Base-by-base conservation (phyloP, 92 coral and sea anemone genomes). In the Phenganax subtilis region DNA sequence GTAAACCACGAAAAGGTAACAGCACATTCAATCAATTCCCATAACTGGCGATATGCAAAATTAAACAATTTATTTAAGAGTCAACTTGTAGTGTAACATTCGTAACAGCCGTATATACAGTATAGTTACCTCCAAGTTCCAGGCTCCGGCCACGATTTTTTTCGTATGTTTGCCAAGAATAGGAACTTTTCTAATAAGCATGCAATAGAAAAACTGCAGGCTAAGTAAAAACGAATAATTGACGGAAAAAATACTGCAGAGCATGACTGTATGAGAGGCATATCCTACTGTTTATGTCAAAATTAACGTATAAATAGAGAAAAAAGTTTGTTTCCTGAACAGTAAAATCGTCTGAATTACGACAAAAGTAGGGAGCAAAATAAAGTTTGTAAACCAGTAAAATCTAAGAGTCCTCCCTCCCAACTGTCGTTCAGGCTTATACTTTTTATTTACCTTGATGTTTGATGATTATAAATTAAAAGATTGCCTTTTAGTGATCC, bases 81-180 rank as follows among this genome's bases (percentile, higher is more conserved):
- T 55, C 17, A 3, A 37, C 3, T 15, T 25, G 17, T 30, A 28
- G 15, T 10, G n/a, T 17, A 9, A 71, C 3, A 44, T n/a, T 11
- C 15, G 9, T 51, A 53, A 53, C 12, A 15, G 10, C 20, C 10
- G 10, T 54, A 73, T 29, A n/a, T 2, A 70, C 25, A 20, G 25
- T 20, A 3, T 51, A 3, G 15, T 7, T 80, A 94, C 98, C 93
- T 94, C 98, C 56, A 93, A 84, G 75, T 94, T 94, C 98, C 98
- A 94, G 57, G 90, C 88, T 28, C 98, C 98, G 75, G 96, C 91
- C 10, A 89, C 77, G 27, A 94, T 92, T 79, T 89, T 94, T 84
- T 92, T 94, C 12, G 98, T 94, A 80, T 94, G 98, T 77, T 94
- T 94, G 5, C 98, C 98, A 82, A 94, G 97, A 68, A 94, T 90